Conservation (phyloP, 2,888 invertebrate genomes). For the Eulithis testata region DNA sequence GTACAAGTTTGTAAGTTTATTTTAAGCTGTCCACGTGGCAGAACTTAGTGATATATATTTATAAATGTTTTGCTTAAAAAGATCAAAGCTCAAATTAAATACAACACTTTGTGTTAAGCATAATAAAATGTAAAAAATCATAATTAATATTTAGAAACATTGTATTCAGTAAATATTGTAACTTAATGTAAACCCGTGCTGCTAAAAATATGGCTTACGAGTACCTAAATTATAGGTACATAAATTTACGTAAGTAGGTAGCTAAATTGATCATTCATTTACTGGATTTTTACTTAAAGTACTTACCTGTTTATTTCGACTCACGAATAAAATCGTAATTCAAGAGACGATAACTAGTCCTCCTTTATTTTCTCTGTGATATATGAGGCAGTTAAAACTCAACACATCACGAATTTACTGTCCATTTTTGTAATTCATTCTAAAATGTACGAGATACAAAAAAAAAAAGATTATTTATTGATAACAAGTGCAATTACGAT, state of each 20-base stretch:
- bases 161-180: neutral
- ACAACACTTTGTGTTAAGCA: neutral
- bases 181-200: neutral
- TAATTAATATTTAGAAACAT: slow-evolving; percentile 2
- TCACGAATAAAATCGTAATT: neutral
- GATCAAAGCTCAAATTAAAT: neutral
- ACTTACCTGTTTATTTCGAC: neutral
- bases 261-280: neutral
- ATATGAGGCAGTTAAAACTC: slow-evolving; percentile 11
- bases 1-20: slow-evolving; percentile 72
- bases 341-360: slow-evolving; percentile 3
- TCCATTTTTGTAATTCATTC: slow-evolving; percentile 38
- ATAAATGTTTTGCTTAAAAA: neutral
- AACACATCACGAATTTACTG: slow-evolving; percentile 20
- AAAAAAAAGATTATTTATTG: slow-evolving; percentile 28
- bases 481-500: slow-evolving; percentile 77
- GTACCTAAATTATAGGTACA: neutral
- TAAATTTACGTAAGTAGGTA: neutral
- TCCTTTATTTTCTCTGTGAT: slow-evolving; percentile 25
- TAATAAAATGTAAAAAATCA: slow-evolving; percentile 5
- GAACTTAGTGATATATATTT: slow-evolving; percentile 13
- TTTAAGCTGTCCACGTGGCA: slow-evolving; percentile 50
- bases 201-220: neutral
- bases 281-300: too few species aligned
- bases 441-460: slow-evolving; percentile 29